Evolutionary conservation across 2,888 invertebrate species (phyloP).

Genomic region (Hirtodrosophila trivittata): DNA sequence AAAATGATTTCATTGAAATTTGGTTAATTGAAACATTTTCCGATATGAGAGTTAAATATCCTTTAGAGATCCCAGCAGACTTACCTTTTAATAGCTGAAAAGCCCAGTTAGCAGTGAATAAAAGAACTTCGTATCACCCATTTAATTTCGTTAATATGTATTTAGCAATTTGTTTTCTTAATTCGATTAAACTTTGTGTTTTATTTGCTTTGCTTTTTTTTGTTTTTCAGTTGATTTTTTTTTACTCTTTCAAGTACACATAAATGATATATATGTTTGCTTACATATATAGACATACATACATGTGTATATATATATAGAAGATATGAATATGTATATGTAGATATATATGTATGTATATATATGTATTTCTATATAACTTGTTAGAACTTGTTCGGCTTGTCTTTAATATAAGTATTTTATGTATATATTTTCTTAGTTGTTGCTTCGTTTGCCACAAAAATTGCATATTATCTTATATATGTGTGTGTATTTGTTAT

Average conservation of each 20-base stretch:
- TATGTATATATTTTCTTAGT: conserved; percentile 27
- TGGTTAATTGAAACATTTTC: too few species aligned
- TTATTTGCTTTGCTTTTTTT: conserved; percentile 37
- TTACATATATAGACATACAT: conserved; percentile 30
- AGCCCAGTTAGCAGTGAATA: too few species aligned
- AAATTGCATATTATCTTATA: conserved; percentile 22
- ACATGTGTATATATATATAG: conserved; percentile 32
- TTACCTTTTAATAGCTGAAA: too few species aligned
- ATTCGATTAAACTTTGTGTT: conserved; percentile 69
- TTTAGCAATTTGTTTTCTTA: conserved; percentile 76
- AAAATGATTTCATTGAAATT: too few species aligned
- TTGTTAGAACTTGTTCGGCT: conserved; percentile 32
- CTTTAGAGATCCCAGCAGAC: too few species aligned
- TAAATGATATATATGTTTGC: conserved; percentile 57
- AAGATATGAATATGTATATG: conserved; percentile 25
- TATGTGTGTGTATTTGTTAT: conserved; percentile 1
- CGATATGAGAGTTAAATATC: too few species aligned
- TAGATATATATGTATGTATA: conserved; percentile 24
- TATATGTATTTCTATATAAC: conserved; percentile 25
- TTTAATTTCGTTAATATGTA: conserved; percentile 70
- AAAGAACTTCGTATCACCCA: not conserved
- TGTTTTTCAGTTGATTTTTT: conserved; percentile 35
- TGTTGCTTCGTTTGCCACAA: conserved; percentile 38
- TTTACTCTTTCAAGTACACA: conserved; percentile 70
- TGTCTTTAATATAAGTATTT: conserved; percentile 55